Evolutionary conservation across 2,797 vertebrate species (phyloP), one percentile per base, ranked within the genome.

Genomic region (Lates japonicus): DNA sequence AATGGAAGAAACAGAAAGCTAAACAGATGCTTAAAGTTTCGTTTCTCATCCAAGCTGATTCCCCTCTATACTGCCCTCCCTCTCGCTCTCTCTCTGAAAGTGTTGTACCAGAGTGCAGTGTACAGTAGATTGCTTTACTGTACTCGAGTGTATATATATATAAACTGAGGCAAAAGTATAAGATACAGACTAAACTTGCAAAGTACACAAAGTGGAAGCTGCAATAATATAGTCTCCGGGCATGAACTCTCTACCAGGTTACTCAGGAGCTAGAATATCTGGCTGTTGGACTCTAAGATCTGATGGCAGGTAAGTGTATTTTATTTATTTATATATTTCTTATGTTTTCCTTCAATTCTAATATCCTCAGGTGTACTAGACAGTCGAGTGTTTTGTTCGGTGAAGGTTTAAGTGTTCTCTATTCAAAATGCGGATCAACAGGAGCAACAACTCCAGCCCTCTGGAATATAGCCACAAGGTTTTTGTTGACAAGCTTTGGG

Each of bases 271-370:
- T 79, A 95, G 97, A 94, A 97, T 98, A 87, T 98, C 98, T 0
- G 97, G 97, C 86, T 98, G 96, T 92, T 97, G 98, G 97, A 94
- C 94, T 78, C 95, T 99, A 0, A 95, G 95, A 86, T 89, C 95
- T 0, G 96, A 97, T 83, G 89, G 93, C 80, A 93, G 98, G 98
- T 99, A 96, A 98, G 97, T 89, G 55, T 93, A 60, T 78, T 86
- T 67, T 48, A 59, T 85, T 84, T 69, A 29, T 80, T 74, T 76
- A 29, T 74, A 49, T 70, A 13, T 31, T 72, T 39, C 1, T 5
- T 10, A 1, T 19, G 54, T 0, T 41, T 41, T 39, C n/a, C 5
- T 71, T 51, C 41, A 0, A 7, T 54, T 13, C 0, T 61, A 4
- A 2, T 44, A 31, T 25, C 0, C 0, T 76, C 5, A 35, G 10